phyloP scores from a whole-genome alignment of 37 sponge, comb jelly and placozoan species.

The Theonella swinhoei region DNA sequence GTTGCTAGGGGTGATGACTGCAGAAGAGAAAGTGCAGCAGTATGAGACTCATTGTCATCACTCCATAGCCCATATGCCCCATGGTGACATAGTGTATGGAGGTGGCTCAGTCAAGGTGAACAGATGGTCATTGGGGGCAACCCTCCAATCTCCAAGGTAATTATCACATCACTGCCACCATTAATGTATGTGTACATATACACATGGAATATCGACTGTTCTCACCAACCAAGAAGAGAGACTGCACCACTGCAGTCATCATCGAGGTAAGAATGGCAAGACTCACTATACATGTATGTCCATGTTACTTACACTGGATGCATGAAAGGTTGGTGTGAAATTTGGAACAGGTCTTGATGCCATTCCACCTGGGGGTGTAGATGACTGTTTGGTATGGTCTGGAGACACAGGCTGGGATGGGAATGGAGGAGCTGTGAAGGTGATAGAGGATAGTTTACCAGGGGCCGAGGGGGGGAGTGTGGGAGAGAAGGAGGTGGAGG shows the following conservation, averaged over 20 bases:
- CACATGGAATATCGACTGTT: background rate
- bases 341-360: background rate
- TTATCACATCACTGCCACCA: background rate
- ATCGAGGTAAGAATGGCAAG: no score
- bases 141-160: conserved; percentile 22
- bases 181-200: background rate
- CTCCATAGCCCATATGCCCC: background rate
- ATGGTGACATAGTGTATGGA: no score
- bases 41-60: no score
- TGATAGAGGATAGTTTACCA: conserved; percentile 2
- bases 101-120: background rate
- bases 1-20: background rate
- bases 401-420: background rate
- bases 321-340: background rate
- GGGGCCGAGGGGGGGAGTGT: background rate
- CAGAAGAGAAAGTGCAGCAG: background rate
- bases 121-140: background rate
- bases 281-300: no score
- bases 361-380: background rate
- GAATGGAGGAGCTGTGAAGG: background rate
- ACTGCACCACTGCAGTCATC: no score
- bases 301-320: background rate
- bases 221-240: no score
- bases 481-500: background rate
- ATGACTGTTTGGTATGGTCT: background rate